Percentiles rank a stretch among this genome's conserved stretches.
Evolutionary conservation across 2,888 invertebrate genomes (phyloP).

Genomic region (Pachydiplax longipennis): DNA sequence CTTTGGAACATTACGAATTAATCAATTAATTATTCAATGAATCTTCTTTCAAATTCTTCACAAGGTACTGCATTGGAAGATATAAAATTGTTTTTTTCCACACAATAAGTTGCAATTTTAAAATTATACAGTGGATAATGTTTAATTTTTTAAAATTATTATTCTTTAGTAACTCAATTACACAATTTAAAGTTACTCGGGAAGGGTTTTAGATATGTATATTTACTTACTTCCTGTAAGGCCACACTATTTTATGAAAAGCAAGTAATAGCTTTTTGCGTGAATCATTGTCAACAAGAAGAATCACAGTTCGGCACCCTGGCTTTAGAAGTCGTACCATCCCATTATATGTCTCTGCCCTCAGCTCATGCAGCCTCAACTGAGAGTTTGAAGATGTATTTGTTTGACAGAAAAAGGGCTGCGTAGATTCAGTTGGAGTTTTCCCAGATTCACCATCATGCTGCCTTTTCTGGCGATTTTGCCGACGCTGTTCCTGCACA

Average conservation of each 20-base stretch:
- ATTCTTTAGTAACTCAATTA: too few species aligned
- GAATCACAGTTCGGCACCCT: slow-evolving; percentile 90
- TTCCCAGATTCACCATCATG: not conserved
- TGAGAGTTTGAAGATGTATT: slow-evolving; percentile 64
- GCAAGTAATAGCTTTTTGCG: slow-evolving; percentile 86
- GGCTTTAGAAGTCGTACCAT: slow-evolving; percentile 91
- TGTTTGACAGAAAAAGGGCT: not conserved
- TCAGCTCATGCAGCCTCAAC: slow-evolving; percentile 86
- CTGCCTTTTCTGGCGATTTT: not conserved
- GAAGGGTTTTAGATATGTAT: too few species aligned
- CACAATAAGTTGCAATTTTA: too few species aligned
- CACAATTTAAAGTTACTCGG: too few species aligned
- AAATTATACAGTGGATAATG: too few species aligned
- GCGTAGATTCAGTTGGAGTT: not conserved
- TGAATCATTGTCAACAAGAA: slow-evolving; percentile 89
- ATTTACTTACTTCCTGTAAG: slow-evolving; percentile 85
- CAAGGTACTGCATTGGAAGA: too few species aligned
- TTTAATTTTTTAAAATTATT: too few species aligned
- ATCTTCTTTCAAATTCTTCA: too few species aligned
- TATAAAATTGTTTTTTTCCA: too few species aligned
- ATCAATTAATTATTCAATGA: too few species aligned
- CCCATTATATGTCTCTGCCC: slow-evolving; percentile 95
- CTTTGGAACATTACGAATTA: too few species aligned
- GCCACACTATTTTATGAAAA: slow-evolving; percentile 94
- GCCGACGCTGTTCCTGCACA: slow-evolving; percentile 52